These are phyloP conservation scores for Oostethus manadensis DNA, from an alignment of 2,113 vertebrate species.

Conservation along the genomic window DNA sequence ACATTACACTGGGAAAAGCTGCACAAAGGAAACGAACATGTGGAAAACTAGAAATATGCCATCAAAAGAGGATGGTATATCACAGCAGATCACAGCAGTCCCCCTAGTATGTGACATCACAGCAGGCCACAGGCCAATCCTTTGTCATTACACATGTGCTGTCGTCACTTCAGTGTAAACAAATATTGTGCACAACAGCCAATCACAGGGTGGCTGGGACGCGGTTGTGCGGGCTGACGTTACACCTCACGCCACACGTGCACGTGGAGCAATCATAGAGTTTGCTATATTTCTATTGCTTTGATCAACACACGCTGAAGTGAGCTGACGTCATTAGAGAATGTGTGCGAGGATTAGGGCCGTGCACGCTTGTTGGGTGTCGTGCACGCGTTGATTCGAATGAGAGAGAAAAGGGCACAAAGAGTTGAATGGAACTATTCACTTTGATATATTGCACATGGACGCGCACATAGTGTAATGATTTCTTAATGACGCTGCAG, in stretches of 20 bases:
- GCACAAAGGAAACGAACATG: not conserved
- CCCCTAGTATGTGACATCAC: too few relatives aligned
- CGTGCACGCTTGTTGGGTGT: slow-evolving; percentile 45
- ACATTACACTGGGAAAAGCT: not conserved
- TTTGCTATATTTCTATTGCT: too few relatives aligned
- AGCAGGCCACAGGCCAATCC: too few relatives aligned
- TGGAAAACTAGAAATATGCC: too few relatives aligned
- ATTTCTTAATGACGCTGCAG: slow-evolving; percentile 93
- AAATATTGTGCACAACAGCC: too few relatives aligned
- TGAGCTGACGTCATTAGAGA: too few relatives aligned
- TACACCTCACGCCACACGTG: not conserved
- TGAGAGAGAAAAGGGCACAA: slow-evolving; percentile 92
- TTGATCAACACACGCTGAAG: too few relatives aligned
- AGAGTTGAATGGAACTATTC: slow-evolving; percentile 95
- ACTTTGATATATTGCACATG: slow-evolving; percentile 99
- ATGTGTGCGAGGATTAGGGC: not conserved
- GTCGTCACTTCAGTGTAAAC: too few relatives aligned
- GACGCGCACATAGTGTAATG: slow-evolving; percentile 99
- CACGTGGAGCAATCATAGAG: too few relatives aligned
- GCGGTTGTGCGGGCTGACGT: slow-evolving; percentile 68
- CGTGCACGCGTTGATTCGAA: slow-evolving; percentile 95
- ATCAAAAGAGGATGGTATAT: too few relatives aligned
- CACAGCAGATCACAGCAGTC: too few relatives aligned
- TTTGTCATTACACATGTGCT: too few relatives aligned
- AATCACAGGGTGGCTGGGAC: slow-evolving; percentile 6